Evolutionary conservation across 2,797 vertebrate genomes (phyloP).

Genomic region (Vespertilio murinus): DNA sequence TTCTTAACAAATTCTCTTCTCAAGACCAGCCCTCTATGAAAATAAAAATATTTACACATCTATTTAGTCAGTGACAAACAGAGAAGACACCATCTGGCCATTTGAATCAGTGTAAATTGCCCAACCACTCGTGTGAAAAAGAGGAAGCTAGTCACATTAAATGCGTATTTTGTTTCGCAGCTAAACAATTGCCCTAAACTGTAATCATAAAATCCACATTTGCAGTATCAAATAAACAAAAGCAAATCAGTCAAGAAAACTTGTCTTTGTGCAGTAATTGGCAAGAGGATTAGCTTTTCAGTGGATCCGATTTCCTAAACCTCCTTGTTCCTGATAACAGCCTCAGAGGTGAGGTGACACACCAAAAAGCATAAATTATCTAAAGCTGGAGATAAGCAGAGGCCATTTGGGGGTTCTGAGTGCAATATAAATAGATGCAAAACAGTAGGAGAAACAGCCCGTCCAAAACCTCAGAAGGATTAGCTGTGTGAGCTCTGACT

Average conservation of each 20-base stretch:
- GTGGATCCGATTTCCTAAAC: slow-evolving; percentile 85
- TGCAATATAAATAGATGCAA: slow-evolving; percentile 85
- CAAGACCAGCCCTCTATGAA: slow-evolving; percentile 50
- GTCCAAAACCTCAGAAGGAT: slow-evolving; percentile 84
- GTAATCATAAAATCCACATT: slow-evolving; percentile 77
- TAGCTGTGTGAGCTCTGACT: slow-evolving; percentile 82
- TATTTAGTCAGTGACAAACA: slow-evolving; percentile 72
- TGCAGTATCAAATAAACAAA: slow-evolving; percentile 82
- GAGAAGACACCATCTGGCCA: slow-evolving; percentile 70
- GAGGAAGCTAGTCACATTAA: slow-evolving; percentile 75
- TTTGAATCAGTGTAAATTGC: slow-evolving; percentile 75
- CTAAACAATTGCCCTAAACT: slow-evolving; percentile 80
- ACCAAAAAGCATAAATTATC: slow-evolving; percentile 85
- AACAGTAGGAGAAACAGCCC: slow-evolving; percentile 81
- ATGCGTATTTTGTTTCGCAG: slow-evolving; percentile 75
- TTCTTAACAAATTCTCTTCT: slow-evolving; percentile 60
- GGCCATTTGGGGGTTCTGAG: slow-evolving; percentile 81
- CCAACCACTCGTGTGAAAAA: slow-evolving; percentile 69
- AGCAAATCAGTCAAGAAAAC: slow-evolving; percentile 79
- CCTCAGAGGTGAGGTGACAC: slow-evolving; percentile 81
- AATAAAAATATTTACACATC: slow-evolving; percentile 78
- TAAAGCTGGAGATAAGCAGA: slow-evolving; percentile 85
- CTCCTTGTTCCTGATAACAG: slow-evolving; percentile 82
- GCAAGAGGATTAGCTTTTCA: slow-evolving; percentile 84
- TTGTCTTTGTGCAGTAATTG: slow-evolving; percentile 80